Evolutionary conservation across 2,888 invertebrate species (phyloP).

Genomic region (Drosophila rubida): DNA sequence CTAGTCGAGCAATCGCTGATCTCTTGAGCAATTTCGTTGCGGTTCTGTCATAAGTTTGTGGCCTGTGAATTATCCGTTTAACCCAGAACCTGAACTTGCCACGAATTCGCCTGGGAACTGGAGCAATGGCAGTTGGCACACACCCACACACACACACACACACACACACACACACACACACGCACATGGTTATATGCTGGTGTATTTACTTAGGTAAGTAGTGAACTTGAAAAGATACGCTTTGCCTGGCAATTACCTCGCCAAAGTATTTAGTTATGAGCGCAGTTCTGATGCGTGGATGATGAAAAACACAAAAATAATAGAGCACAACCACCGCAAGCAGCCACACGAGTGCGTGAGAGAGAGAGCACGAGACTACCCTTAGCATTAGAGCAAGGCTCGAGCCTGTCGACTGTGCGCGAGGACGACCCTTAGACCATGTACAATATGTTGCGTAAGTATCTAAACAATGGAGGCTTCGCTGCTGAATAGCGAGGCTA

Average conservation of each 20-base stretch:
- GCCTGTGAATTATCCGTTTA: constrained; percentile 15
- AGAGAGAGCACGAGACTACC: constrained; percentile 33
- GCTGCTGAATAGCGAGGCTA: constrained; percentile 13
- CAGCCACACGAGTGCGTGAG: constrained; percentile 1
- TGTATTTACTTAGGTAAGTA: constrained; percentile 58
- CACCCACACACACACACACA: constrained; percentile 15
- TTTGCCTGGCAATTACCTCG: constrained; percentile 55
- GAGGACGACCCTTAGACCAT: constrained; percentile 37
- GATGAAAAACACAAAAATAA: constrained; percentile 18
- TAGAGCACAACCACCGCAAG: constrained; percentile 26
- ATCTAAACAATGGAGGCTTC: constrained; percentile 69
- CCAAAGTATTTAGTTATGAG: constrained; percentile 49
- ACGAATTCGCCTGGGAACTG: constrained; percentile 24
- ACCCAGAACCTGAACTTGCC: constrained; percentile 6
- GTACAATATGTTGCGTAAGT: constrained; percentile 73
- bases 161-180: constrained; percentile 1
- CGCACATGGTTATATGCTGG: constrained; percentile 16
- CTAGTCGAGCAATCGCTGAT: neutral
- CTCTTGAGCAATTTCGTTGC: neutral
- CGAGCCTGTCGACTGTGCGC: constrained; percentile 26
- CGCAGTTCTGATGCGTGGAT: constrained; percentile 23
- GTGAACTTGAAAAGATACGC: constrained; percentile 60
- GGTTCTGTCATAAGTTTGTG: constrained; percentile 4
- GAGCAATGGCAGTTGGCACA: constrained; percentile 26
- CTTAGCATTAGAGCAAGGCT: constrained; percentile 35